Percentiles rank a stretch among this genome's conserved stretches.
These are phyloP conservation scores for Silurus aristotelis DNA, from an alignment of 2,797 vertebrate genomes.

Conservation along the genomic window DNA sequence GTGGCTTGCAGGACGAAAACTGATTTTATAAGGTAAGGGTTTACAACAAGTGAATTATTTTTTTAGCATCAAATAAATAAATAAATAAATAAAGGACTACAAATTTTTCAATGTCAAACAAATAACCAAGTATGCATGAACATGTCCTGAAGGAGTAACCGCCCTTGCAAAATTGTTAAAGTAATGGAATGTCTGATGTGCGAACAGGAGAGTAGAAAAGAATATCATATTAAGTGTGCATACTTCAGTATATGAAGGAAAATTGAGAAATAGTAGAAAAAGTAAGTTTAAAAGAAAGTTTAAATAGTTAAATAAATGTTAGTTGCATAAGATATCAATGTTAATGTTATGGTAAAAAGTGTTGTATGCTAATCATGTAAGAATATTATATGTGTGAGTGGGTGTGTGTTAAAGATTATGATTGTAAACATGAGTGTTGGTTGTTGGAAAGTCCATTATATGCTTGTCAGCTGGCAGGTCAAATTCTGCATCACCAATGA, in stretches of 20 bases:
- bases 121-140: background rate
- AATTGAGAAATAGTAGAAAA: background rate
- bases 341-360: background rate
- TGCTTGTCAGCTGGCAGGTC: background rate
- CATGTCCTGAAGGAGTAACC: constrained; percentile 2
- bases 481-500: background rate
- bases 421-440: background rate
- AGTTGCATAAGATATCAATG: background rate
- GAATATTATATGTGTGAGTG: background rate
- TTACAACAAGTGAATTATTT: background rate
- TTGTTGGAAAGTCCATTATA: background rate
- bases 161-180: background rate
- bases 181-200: background rate
- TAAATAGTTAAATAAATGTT: background rate
- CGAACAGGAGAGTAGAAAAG: background rate
- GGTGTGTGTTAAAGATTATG: background rate
- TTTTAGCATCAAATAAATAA: too few relatives aligned
- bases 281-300: background rate
- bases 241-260: background rate
- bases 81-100: too few relatives aligned
- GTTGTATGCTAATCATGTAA: background rate
- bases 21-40: constrained; percentile 1
- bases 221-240: too few relatives aligned
- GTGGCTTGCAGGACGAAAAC: background rate
- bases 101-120: background rate